Percentiles rank a stretch among this genome's conserved stretches.
These are phyloP conservation scores for Phymorhynchus buccinoides DNA, from an alignment of 1,140 invertebrate genomes.

Conservation along the genomic window DNA sequence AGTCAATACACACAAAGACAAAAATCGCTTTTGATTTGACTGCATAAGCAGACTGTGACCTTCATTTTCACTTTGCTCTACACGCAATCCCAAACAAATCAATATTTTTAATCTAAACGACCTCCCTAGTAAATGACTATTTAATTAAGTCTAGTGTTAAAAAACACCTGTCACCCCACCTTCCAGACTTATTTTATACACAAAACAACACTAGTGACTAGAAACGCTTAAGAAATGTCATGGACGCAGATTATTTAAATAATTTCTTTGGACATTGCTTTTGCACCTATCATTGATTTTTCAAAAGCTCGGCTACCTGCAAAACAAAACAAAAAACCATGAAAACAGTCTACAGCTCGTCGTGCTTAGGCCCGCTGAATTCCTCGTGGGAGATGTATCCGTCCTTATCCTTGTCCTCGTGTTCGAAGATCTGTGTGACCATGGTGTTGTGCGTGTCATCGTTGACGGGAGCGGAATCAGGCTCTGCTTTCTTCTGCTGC, in stretches of 20 bases:
- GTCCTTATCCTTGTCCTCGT: conserved; percentile 79
- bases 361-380: conserved; percentile 96
- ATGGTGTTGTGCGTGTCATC: conserved; percentile 88
- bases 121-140: too few relatives aligned
- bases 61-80: background rate
- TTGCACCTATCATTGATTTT: background rate
- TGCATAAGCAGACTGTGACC: too few relatives aligned
- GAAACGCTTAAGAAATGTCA: background rate
- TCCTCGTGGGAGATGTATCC: conserved; percentile 96
- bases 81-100: too few relatives aligned
- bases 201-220: background rate
- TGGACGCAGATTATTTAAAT: too few relatives aligned
- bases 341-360: conserved; percentile 83
- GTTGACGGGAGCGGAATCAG: background rate
- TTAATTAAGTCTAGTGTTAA: too few relatives aligned
- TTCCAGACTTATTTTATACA: background rate
- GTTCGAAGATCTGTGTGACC: conserved; percentile 96
- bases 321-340: background rate
- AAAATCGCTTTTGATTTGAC: background rate
- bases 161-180: background rate
- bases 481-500: conserved; percentile 39
- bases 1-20: background rate
- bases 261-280: background rate
- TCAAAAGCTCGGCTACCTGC: background rate
- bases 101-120: background rate